Evolutionary conservation across 2,113 vertebrate genomes (phyloP).

Genomic region (Cebidichthys violaceus): DNA sequence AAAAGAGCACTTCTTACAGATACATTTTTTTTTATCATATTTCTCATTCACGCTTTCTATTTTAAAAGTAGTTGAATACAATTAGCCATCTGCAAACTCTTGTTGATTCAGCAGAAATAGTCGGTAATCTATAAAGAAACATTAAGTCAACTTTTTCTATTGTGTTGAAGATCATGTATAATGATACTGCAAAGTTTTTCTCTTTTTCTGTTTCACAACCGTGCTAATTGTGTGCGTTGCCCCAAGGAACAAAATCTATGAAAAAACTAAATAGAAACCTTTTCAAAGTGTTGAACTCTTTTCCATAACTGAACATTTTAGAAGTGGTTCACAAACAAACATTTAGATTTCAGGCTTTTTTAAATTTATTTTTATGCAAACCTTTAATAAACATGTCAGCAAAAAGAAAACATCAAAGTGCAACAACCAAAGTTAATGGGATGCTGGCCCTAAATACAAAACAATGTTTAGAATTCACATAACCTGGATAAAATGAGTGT

Average conservation of each 20-base stretch:
- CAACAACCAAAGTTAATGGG: slow-evolving; percentile 27
- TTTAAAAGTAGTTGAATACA: slow-evolving; percentile 40
- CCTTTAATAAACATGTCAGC: slow-evolving; percentile 53
- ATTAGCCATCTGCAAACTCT: slow-evolving; percentile 37
- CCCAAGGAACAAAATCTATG: neutral
- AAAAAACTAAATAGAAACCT: neutral
- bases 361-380: slow-evolving; percentile 76
- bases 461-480: slow-evolving; percentile 29
- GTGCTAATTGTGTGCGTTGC: neutral
- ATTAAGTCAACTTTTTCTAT: neutral
- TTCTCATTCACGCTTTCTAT: slow-evolving; percentile 29
- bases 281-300: neutral
- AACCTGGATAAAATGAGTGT: slow-evolving; percentile 52
- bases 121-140: slow-evolving; percentile 1
- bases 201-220: neutral
- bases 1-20: neutral
- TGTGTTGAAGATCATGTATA: neutral
- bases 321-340: slow-evolving; percentile 14
- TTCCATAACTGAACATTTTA: neutral
- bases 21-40: no score
- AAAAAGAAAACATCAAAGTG: slow-evolving; percentile 57
- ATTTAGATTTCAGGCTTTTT: slow-evolving; percentile 70
- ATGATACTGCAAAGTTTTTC: slow-evolving; percentile 3
- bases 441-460: slow-evolving; percentile 23
- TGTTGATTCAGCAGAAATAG: neutral